Conservation (phyloP, 2,888 invertebrate species). For the Palloptera scutellata region DNA sequence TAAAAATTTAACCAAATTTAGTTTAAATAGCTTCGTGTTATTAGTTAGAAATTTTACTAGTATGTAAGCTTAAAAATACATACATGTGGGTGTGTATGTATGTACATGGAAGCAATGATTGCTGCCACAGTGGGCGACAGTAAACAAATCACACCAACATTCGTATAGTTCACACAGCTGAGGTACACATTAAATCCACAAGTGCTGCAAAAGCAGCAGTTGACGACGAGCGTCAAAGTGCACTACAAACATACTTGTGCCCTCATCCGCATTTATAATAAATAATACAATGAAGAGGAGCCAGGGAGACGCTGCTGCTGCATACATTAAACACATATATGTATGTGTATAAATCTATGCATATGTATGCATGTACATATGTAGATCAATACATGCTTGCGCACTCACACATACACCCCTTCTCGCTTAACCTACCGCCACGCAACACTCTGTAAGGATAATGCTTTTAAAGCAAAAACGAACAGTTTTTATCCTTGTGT, state of each 20-base stretch:
- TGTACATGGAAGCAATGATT: no score
- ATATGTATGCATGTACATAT: background rate
- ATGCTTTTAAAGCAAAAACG: slow-evolving; percentile 34
- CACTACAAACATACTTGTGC: slow-evolving; percentile 23
- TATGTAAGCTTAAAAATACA: no score
- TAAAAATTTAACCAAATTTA: no score
- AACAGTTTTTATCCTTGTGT: slow-evolving; percentile 18
- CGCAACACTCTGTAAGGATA: slow-evolving; percentile 36
- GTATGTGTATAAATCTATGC: slow-evolving; percentile 16
- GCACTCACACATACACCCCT: background rate
- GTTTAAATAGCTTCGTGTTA: no score
- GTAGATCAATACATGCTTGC: background rate
- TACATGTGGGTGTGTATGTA: no score
- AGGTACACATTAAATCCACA: no score
- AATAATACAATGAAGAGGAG: background rate
- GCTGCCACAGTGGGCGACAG: no score
- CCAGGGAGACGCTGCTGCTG: background rate
- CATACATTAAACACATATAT: slow-evolving; percentile 2
- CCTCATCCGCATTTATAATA: no score
- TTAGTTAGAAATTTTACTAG: no score
- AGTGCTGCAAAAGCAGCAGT: background rate
- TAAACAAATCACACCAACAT: no score
- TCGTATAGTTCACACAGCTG: no score
- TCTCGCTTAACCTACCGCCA: slow-evolving; percentile 37
- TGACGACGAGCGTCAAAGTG: slow-evolving; percentile 24